Evolutionary conservation across 2,888 invertebrate species (phyloP).

Genomic region (Colletes collaris): DNA sequence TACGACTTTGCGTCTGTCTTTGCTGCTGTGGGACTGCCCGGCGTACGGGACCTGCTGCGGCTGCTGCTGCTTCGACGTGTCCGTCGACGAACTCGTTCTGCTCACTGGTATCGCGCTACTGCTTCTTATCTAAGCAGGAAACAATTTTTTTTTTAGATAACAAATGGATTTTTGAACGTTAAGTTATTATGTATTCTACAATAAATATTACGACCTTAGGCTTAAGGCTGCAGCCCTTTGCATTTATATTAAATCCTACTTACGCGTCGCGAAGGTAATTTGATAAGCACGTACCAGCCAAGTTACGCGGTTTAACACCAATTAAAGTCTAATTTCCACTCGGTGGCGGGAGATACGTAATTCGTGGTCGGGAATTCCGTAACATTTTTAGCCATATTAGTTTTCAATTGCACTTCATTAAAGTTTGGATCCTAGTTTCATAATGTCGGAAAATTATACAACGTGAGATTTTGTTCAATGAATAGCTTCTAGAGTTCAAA

Average conservation of each 20-base stretch:
- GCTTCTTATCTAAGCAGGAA: slow-evolving; percentile 66
- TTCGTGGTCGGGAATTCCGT: slow-evolving; percentile 15
- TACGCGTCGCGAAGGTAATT: slow-evolving; percentile 12
- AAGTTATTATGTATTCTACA: too few species aligned
- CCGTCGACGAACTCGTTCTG: slow-evolving; percentile 77
- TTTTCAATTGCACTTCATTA: slow-evolving; percentile 37
- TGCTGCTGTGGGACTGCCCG: slow-evolving; percentile 64
- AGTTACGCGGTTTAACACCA: slow-evolving; percentile 35
- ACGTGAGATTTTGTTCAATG: background rate
- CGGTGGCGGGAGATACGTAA: slow-evolving; percentile 16
- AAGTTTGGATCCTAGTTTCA: slow-evolving; percentile 7
- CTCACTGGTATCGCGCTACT: slow-evolving; percentile 69
- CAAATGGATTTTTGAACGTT: too few species aligned
- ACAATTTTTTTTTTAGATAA: background rate
- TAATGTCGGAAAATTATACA: background rate
- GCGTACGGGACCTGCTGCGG: slow-evolving; percentile 67
- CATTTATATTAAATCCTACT: slow-evolving; percentile 21
- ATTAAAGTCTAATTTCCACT: slow-evolving; percentile 46
- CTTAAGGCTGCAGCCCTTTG: too few species aligned
- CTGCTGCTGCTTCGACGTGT: slow-evolving; percentile 71
- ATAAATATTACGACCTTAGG: too few species aligned
- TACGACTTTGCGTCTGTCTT: slow-evolving; percentile 83
- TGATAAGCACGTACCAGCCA: slow-evolving; percentile 2
- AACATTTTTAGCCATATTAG: slow-evolving; percentile 25
- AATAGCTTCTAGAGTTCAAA: background rate